Base-by-base conservation (phyloP, 2,888 invertebrate genomes). In the Diarsia rubi region DNA sequence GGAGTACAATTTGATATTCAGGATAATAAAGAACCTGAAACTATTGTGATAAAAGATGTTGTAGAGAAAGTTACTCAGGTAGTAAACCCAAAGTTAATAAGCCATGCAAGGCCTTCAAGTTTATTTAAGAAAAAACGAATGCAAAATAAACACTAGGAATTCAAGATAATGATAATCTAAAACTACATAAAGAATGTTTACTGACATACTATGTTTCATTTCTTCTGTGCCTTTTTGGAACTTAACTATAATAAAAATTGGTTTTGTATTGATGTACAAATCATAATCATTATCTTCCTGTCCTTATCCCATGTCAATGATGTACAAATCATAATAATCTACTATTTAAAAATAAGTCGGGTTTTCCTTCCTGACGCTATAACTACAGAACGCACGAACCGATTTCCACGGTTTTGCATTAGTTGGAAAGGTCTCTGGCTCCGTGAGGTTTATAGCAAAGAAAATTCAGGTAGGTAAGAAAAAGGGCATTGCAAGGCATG, bases 91-190 rank as follows among this genome's bases (percentile, higher is more conserved):
- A 89, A 86, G 64, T 54, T 88, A 49, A 85, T 90, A 64, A 89
- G 65, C 71, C 90, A 87, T 63, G 90, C 84, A 57, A 91, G 94
- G 81, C 95, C 96, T 54, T 90, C 91, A 64, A 96, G 96, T 87
- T 87, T 96, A 68, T 96, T 96, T 81, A 96, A 95, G 83, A 93
- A 93, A 85, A 93, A 90, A 78, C 93, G 95, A 85, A 92, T 94
- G 88, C 93, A 93, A 78, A 92, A 90, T 70, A 93, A 92, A 82
- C 85, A 79, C 21, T 90, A 83, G 75, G 54, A 57, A 31, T 57
- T n/a, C 9, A 60, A 59, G 31, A 54, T 24, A 24, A 60, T 44
- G 5, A 49, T 62, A 27, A 44, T 52, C 19, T 19, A 45, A 49
- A 31, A 37, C 24, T n/a, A n/a, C n/a, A 47, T 47, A 47, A 47